A percentile compares a stretch with the other conserved stretches of the same genome.
Evolutionary conservation across 2,113 vertebrate genomes (phyloP).

Genomic region (Lynx canadensis): DNA sequence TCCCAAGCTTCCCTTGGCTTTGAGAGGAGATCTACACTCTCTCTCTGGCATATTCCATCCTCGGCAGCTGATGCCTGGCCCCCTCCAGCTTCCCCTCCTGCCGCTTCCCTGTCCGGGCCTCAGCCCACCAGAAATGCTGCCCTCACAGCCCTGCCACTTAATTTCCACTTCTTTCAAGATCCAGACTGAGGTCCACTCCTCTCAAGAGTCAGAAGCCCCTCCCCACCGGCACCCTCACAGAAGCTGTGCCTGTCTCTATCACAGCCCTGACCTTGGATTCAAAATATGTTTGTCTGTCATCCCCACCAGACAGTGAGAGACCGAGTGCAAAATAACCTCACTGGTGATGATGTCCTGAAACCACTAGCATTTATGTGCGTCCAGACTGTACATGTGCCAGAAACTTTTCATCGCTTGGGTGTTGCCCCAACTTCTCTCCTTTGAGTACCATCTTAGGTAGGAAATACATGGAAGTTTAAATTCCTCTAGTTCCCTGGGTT

Average conservation of each 20-base stretch:
- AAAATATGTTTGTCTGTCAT: neutral
- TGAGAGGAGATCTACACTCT: neutral
- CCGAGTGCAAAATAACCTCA: neutral
- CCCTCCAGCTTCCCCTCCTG: neutral
- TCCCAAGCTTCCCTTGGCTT: neutral
- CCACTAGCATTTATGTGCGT: neutral
- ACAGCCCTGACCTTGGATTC: neutral
- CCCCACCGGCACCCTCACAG: neutral
- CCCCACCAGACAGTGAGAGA: neutral
- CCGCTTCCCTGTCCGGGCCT: neutral
- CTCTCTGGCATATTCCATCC: neutral
- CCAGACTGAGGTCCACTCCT: neutral
- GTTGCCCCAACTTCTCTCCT: neutral
- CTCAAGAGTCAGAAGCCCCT: neutral
- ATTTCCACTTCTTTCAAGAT: neutral
- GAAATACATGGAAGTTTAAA: neutral
- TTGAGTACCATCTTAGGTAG: neutral
- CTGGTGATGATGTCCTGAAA: neutral
- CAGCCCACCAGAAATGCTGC: neutral
- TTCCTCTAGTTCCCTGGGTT: neutral
- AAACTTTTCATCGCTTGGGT: neutral
- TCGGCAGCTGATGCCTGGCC: neutral
- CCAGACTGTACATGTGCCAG: neutral
- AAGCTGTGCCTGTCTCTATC: neutral
- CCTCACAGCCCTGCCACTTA: neutral